Percentiles rank a stretch among this genome's conserved stretches.
Conservation (phyloP, 2,888 invertebrate species). For the Drosophila suboccidentalis region DNA sequence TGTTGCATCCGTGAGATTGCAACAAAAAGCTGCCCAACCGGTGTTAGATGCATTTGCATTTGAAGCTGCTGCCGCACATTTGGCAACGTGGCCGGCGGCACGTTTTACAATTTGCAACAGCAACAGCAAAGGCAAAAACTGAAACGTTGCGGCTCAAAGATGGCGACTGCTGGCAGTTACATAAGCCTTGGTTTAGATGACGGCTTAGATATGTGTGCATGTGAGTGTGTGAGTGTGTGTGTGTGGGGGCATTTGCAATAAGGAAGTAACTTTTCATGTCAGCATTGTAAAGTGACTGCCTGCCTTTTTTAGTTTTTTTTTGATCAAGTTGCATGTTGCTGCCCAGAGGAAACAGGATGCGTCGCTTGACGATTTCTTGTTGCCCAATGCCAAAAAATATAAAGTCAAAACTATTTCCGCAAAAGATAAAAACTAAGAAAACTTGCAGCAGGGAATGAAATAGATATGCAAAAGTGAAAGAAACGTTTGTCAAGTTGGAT, state of each 20-base stretch:
- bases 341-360: conserved; percentile 70
- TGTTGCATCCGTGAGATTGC: conserved; percentile 62
- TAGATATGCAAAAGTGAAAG: conserved; percentile 1
- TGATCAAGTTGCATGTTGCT: conserved; percentile 48
- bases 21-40: conserved; percentile 77
- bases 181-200: conserved; percentile 80
- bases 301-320: conserved; percentile 28
- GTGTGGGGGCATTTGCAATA: conserved; percentile 68
- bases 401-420: conserved; percentile 54
- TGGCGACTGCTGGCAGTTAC: conserved; percentile 72
- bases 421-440: conserved; percentile 15
- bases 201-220: conserved; percentile 60
- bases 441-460: background rate
- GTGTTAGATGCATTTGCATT: conserved; percentile 82
- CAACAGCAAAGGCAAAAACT: conserved; percentile 27
- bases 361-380: conserved; percentile 63
- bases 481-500: background rate
- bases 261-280: conserved; percentile 79
- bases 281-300: conserved; percentile 54
- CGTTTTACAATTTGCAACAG: conserved; percentile 70
- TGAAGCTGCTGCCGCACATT: conserved; percentile 58
- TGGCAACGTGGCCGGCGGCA: conserved; percentile 70
- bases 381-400: conserved; percentile 36
- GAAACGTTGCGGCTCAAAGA: conserved; percentile 55
- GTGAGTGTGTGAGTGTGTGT: conserved; percentile 19